phyloP scores from a whole-genome alignment of 2,113 vertebrate genomes.

The Lycaon pictus region DNA sequence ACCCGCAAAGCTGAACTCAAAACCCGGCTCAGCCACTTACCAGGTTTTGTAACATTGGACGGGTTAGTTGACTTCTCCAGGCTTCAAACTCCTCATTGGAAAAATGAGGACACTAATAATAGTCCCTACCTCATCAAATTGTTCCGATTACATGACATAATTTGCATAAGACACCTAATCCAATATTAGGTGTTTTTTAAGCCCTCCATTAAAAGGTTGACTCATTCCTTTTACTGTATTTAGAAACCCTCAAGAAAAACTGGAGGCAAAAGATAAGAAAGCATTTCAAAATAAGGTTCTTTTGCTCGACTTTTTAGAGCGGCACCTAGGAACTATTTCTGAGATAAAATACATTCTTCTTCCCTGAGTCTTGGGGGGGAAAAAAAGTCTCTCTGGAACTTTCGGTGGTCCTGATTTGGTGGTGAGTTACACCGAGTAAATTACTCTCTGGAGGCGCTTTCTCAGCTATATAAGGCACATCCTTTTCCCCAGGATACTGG shows the following conservation, averaged over 20 bases:
- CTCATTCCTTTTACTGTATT: neutral
- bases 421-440: constrained; percentile 65
- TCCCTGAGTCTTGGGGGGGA: neutral
- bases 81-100: neutral
- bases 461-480: constrained; percentile 55
- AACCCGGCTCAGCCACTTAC: neutral
- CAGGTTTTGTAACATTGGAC: neutral
- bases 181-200: neutral
- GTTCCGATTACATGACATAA: neutral
- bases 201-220: neutral
- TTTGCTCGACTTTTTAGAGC: constrained; percentile 26
- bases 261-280: constrained; percentile 20
- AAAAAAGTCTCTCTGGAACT: constrained; percentile 38
- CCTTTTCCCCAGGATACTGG: constrained; percentile 56
- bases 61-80: neutral
- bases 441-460: constrained; percentile 46
- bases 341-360: constrained; percentile 52
- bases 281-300: constrained; percentile 39
- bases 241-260: constrained; percentile 7
- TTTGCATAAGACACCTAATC: neutral
- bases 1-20: neutral
- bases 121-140: neutral
- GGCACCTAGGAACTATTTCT: constrained; percentile 46
- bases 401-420: constrained; percentile 51
- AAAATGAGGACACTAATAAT: constrained; percentile 8